Base-by-base conservation (phyloP, 1,140 invertebrate genomes). In the Drosophila tristis region DNA sequence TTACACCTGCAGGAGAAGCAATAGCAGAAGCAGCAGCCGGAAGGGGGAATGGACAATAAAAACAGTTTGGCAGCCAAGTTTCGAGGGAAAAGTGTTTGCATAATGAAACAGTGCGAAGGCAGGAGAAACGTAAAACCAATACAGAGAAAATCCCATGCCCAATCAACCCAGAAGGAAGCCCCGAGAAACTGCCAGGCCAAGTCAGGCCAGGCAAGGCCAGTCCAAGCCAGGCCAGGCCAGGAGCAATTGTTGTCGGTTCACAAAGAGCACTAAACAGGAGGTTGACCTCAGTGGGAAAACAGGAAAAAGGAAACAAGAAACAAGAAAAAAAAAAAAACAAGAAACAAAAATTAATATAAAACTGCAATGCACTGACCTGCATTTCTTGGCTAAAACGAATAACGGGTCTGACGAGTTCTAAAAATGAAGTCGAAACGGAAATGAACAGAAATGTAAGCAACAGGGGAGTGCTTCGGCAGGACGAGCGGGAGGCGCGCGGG, bases 401-500 rank as follows among this genome's bases (percentile, higher is more conserved):
- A 74, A 58, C 68, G 35, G 35, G 47, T 72, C 55, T 64, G 63
- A 74, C 71, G 65, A 79, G 54, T 70, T 51, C 63, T 45, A 44
- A 61, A 77, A 78, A 73, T 53, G 66, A 53, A 85, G 73, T 73
- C 61, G 57, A 66, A 85, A 77, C 64, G 81, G 78, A 85, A 85
- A 86, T 80, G 74, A 81, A 74, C 61, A 71, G 78, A 86, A 85
- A 77, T 74, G 45, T 49, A 72, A 72, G 70, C 50, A 74, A 56
- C 53, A 57, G 56, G 49, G 15, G 5, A 23, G 9, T 20, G 16
- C 8, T 8, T 35, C 6, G 31, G 23, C 11, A 26, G 11, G 9
- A 9, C 5, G 20, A 16, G 45, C 8, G 15, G 5, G 31, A 8
- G 3, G 44, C 31, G 50, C 35, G 13, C 26, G 35, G 25, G 20